Base-by-base conservation (phyloP, 1,140 invertebrate genomes). In the Pinna nobilis region DNA sequence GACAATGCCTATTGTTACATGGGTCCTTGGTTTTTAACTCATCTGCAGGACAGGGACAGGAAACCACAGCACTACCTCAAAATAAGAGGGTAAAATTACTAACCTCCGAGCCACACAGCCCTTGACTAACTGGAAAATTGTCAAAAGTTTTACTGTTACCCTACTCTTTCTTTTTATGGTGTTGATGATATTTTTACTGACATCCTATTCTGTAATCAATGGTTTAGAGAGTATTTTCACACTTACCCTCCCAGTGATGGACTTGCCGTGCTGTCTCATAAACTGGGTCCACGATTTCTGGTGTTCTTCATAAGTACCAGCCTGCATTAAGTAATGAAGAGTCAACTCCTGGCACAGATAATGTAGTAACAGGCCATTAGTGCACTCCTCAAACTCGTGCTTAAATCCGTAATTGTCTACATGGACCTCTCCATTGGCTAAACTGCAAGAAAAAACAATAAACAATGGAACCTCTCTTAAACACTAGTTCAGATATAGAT, bases 341-440 rank as follows among this genome's bases (percentile, higher is more conserved):
- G 89, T 84, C n/a, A 92, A 81, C 61, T 91, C 89, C 28, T 89
- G 87, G 75, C 91, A 91, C 63, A 92, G 86, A 79, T 91, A 92
- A 75, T 92, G 91, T 7, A 91, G 76, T 6, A 90, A 83, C 4
- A 91, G 76, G 2, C 86, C 84, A 30, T 88, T 86, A 32, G 88
- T 88, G 3, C 87, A 84, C 47, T 86, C 83, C 60, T 89, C 84
- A 69, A 80, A 85, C 32, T 77, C 76, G 53, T 91, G 89, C 50
- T 88, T 86, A 73, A 92, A 92, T 15, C 91, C 91, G 77, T 91
- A 90, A 20, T 73, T 79, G 76, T 92, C 91, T 9, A 92, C 89
- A 80, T 91, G 90, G 25, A 86, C 87, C 66, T 86, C 84, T 25
- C 81, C 68, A n/a, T 81, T 80, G 28, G 82, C 69, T 47, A 90